A percentile compares a stretch with the other conserved stretches of the same genome.
Evolutionary conservation across 1,140 invertebrate species (phyloP).

Genomic region (Neelides sp.): DNA sequence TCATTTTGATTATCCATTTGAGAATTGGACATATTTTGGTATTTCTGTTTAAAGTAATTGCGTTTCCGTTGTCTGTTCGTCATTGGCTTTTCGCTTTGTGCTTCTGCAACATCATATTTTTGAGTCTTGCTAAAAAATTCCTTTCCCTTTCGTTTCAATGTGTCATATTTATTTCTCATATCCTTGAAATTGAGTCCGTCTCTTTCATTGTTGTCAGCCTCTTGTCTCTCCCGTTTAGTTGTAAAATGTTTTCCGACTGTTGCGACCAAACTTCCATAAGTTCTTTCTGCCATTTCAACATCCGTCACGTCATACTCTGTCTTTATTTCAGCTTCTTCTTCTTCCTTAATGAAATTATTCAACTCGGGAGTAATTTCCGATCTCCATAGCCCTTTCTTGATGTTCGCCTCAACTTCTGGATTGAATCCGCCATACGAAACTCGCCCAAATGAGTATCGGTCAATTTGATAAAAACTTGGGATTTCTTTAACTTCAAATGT

Average conservation of each 20-base stretch:
- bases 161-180: no score
- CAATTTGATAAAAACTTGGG: conserved; percentile 59
- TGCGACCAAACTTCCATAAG: conserved; percentile 10
- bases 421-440: conserved; percentile 80
- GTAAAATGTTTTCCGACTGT: conserved; percentile 34
- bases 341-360: background rate
- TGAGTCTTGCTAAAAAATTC: no score
- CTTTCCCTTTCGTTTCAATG: no score
- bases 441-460: conserved; percentile 61
- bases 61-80: no score
- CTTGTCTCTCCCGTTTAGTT: conserved; percentile 12
- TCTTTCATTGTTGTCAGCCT: no score
- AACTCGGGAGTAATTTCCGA: conserved; percentile 1
- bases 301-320: background rate
- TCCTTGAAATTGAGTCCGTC: no score
- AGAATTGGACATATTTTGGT: no score
- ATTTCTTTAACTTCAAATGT: conserved; percentile 51
- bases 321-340: background rate
- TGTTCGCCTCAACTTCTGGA: conserved; percentile 59
- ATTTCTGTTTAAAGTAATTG: no score
- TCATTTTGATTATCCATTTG: no score
- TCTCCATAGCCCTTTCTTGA: conserved; percentile 22
- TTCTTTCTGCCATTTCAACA: background rate
- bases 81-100: no score
- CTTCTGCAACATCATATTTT: no score